Evolutionary conservation across 2,888 invertebrate species (phyloP).

Genomic region (Theodoxus fluviatilis): DNA sequence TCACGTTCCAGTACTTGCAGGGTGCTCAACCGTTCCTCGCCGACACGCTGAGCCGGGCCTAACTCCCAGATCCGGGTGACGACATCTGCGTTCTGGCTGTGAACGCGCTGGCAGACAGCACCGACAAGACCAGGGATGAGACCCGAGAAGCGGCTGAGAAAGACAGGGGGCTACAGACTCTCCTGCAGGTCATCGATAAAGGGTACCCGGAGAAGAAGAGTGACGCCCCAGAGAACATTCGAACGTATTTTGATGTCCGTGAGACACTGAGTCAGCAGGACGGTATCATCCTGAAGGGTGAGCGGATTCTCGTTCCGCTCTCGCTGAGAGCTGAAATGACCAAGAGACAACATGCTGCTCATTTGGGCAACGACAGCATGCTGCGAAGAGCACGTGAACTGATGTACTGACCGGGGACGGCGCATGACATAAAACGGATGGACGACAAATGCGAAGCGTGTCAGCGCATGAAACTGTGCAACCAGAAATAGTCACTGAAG

Average conservation of each 20-base stretch:
- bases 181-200: slow-evolving; percentile 4
- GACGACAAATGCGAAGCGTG: slow-evolving; percentile 15
- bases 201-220: slow-evolving; percentile 27
- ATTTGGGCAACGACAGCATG: slow-evolving; percentile 31
- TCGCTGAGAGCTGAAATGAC: slow-evolving; percentile 24
- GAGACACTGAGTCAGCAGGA: slow-evolving; percentile 22
- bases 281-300: slow-evolving; percentile 28
- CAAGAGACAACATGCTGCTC: slow-evolving; percentile 27
- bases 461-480: neutral
- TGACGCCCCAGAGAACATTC: neutral
- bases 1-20: slow-evolving; percentile 7
- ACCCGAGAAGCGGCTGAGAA: slow-evolving; percentile 4
- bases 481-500: slow-evolving; percentile 7
- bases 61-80: neutral
- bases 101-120: neutral
- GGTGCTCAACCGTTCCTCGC: slow-evolving; percentile 18
- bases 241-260: slow-evolving; percentile 25
- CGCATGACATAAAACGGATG: slow-evolving; percentile 8
- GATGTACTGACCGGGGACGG: slow-evolving; percentile 27
- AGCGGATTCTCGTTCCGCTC: slow-evolving; percentile 25
- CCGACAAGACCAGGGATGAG: slow-evolving; percentile 3
- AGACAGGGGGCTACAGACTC: neutral
- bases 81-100: neutral
- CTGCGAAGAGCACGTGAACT: slow-evolving; percentile 25
- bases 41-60: slow-evolving; percentile 24